A percentile compares a stretch with the other conserved stretches of the same genome.
Conservation (phyloP, 2,797 vertebrate species). For the Bothrops alternatus region DNA sequence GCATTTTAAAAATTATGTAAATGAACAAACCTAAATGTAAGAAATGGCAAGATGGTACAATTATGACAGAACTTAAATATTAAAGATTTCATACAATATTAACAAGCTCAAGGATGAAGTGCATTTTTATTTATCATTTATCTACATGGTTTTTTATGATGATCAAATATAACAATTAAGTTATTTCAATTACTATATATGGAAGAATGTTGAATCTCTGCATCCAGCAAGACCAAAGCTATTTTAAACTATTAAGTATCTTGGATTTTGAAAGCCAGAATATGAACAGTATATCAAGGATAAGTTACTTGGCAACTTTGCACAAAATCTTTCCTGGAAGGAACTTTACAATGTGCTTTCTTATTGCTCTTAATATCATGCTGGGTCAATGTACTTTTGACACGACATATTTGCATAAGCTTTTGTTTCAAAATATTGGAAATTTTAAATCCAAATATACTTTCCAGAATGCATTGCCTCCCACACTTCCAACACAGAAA, state of each 20-base stretch:
- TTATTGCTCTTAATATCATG: neutral
- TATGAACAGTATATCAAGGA: neutral
- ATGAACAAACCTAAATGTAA: neutral
- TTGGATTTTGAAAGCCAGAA: conserved; percentile 4
- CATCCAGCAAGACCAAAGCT: neutral
- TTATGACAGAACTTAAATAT: neutral
- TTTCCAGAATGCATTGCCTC: neutral
- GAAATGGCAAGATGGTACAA: neutral
- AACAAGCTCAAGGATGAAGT: neutral
- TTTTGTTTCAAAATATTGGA: neutral
- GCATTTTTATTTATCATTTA: neutral
- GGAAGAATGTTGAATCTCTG: neutral
- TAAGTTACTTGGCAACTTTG: conserved; percentile 17
- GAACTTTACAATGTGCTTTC: conserved; percentile 2
- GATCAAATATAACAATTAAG: neutral
- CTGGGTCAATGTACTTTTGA: conserved; percentile 9
- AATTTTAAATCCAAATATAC: neutral
- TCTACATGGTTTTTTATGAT: neutral
- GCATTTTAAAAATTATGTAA: neutral
- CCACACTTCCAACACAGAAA: neutral
- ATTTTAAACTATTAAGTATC: neutral
- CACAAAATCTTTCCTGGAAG: conserved; percentile 5
- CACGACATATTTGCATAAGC: neutral
- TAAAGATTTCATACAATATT: neutral
- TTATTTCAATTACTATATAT: neutral